These are phyloP conservation scores for Sinocyclocheilus anophthalmus DNA, from an alignment of 2,113 vertebrate species.

Conservation along the genomic window DNA sequence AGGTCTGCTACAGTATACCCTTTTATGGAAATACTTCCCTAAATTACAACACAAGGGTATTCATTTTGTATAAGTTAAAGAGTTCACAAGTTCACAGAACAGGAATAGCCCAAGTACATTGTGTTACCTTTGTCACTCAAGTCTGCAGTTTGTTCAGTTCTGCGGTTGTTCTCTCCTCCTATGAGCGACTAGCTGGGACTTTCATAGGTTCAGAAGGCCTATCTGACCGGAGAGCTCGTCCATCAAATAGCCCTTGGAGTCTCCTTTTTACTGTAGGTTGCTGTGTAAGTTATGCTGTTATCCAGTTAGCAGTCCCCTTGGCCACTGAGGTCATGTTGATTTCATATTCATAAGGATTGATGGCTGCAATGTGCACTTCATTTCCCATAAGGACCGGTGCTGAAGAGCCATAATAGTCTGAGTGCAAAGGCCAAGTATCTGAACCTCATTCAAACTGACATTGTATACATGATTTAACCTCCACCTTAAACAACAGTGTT, in stretches of 20 bases:
- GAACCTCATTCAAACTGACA: not conserved
- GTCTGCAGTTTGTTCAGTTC: not conserved
- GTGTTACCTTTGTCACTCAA: constrained; percentile 3
- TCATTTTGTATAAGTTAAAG: constrained; percentile 12
- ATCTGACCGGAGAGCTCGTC: not conserved
- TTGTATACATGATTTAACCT: constrained; percentile 2
- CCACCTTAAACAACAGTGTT: not conserved
- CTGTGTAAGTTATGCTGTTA: constrained; percentile 11
- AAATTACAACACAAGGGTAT: not conserved
- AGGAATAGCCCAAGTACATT: constrained; percentile 6
- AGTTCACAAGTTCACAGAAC: not conserved
- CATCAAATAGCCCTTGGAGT: constrained; percentile 38
- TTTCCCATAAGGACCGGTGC: constrained; percentile 13
- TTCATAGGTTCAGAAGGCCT: not conserved
- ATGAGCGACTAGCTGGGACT: not conserved
- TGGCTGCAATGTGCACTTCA: constrained; percentile 5
- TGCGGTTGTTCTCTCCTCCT: not conserved
- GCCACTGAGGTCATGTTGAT: not conserved
- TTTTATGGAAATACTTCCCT: constrained; percentile 30
- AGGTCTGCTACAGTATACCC: not conserved
- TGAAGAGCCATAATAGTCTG: not conserved
- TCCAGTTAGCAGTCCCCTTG: constrained; percentile 18
- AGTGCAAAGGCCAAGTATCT: not conserved
- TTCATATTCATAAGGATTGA: constrained; percentile 26
- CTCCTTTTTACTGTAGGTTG: constrained; percentile 9